Evolutionary conservation across 2,888 invertebrate species (phyloP).

Genomic region (Pristionchus fissidentatus): DNA sequence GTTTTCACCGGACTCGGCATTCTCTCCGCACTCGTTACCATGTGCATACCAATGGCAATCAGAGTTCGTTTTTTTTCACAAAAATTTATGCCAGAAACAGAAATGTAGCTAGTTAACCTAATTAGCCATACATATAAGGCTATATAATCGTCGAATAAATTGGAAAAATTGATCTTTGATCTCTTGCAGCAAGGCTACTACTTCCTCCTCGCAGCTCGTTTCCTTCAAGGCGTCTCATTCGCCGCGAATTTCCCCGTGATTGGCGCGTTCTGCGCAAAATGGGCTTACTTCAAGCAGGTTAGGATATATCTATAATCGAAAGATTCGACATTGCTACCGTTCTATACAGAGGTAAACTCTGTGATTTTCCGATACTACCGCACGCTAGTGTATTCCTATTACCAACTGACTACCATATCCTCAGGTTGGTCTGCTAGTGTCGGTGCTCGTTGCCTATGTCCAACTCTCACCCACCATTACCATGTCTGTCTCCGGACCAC

Average conservation of each 20-base stretch:
- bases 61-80: slow-evolving; percentile 51
- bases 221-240: slow-evolving; percentile 73
- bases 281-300: slow-evolving; percentile 74
- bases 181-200: slow-evolving; percentile 68
- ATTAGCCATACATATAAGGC: background rate
- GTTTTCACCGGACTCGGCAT: slow-evolving; percentile 71
- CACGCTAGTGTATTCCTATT: too few species aligned
- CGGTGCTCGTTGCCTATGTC: slow-evolving; percentile 73
- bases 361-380: too few species aligned
- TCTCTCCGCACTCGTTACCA: slow-evolving; percentile 69
- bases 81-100: background rate
- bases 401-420: slow-evolving; percentile 32
- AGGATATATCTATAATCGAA: background rate
- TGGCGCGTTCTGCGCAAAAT: slow-evolving; percentile 74
- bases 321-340: background rate
- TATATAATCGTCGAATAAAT: background rate
- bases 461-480: slow-evolving; percentile 71
- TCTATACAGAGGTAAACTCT: too few species aligned
- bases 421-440: slow-evolving; percentile 73
- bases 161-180: background rate
- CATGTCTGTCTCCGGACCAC: slow-evolving; percentile 66
- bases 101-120: background rate
- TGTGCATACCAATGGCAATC: slow-evolving; percentile 69
- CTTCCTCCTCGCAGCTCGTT: slow-evolving; percentile 66
- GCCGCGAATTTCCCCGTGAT: slow-evolving; percentile 75